Percentiles rank a stretch among this genome's conserved stretches.
These are phyloP conservation scores for Halesus radiatus DNA, from an alignment of 1,140 invertebrate species.

Conservation along the genomic window DNA sequence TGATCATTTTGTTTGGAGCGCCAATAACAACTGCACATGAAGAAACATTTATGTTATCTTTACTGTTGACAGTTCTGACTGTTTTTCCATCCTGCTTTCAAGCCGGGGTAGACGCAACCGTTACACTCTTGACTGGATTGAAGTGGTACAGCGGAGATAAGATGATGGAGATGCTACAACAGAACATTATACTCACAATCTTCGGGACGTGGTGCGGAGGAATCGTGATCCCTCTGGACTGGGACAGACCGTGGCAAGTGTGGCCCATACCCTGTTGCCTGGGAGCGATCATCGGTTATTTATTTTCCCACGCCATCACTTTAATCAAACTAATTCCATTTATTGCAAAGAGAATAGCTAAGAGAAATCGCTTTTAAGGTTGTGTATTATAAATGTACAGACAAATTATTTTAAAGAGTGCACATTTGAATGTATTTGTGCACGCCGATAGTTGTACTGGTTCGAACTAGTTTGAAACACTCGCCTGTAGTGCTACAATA, in stretches of 20 bases:
- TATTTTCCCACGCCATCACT: constrained; percentile 72
- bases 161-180: constrained; percentile 72
- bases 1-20: constrained; percentile 82
- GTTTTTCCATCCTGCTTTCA: constrained; percentile 76
- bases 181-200: constrained; percentile 75
- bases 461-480: no score
- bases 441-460: no score
- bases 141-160: constrained; percentile 68
- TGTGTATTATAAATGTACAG: no score
- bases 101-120: constrained; percentile 71
- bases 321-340: constrained; percentile 64
- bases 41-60: constrained; percentile 80
- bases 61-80: constrained; percentile 77
- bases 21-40: constrained; percentile 75
- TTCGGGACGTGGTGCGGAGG: constrained; percentile 91
- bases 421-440: no score
- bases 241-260: constrained; percentile 90
- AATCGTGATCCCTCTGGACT: constrained; percentile 90
- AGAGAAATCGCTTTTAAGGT: constrained; percentile 43
- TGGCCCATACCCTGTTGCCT: constrained; percentile 85
- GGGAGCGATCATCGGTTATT: constrained; percentile 78
- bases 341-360: constrained; percentile 48
- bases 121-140: constrained; percentile 70
- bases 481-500: no score
- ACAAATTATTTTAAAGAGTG: no score